Conservation (phyloP, 2,113 vertebrate genomes). For the Hippocampus zosterae region DNA sequence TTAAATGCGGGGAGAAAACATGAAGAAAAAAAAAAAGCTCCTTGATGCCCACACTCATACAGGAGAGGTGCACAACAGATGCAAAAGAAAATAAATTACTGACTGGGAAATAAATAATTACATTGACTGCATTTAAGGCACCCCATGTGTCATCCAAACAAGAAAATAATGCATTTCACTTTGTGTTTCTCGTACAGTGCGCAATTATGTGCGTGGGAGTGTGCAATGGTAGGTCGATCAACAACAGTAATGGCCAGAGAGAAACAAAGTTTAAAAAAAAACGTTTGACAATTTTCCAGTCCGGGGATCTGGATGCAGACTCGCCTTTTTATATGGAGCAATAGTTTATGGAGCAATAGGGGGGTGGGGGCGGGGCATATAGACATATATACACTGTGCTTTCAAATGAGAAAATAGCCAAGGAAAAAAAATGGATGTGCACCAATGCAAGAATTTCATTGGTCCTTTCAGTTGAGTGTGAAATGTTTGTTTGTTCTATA, state of each 20-base stretch:
- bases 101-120: constrained; percentile 36
- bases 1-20: too few relatives aligned
- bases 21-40: neutral
- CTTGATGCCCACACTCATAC: neutral
- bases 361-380: too few relatives aligned
- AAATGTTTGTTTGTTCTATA: too few relatives aligned
- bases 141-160: constrained; percentile 39
- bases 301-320: too few relatives aligned
- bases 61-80: neutral
- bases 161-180: constrained; percentile 36
- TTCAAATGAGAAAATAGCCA: too few relatives aligned
- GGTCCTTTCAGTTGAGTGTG: too few relatives aligned
- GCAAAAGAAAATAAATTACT: constrained; percentile 1
- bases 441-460: too few relatives aligned
- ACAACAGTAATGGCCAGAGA: constrained; percentile 53
- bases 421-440: too few relatives aligned
- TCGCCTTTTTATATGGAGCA: too few relatives aligned
- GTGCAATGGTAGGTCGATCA: constrained; percentile 18
- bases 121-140: constrained; percentile 22
- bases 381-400: too few relatives aligned
- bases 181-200: constrained; percentile 33
- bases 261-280: constrained; percentile 19
- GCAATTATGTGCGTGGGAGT: constrained; percentile 9
- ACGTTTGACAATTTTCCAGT: too few relatives aligned
- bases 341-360: too few relatives aligned